Base-by-base conservation (phyloP, 2,797 vertebrate species). In the Schizothorax lantsangensis region DNA sequence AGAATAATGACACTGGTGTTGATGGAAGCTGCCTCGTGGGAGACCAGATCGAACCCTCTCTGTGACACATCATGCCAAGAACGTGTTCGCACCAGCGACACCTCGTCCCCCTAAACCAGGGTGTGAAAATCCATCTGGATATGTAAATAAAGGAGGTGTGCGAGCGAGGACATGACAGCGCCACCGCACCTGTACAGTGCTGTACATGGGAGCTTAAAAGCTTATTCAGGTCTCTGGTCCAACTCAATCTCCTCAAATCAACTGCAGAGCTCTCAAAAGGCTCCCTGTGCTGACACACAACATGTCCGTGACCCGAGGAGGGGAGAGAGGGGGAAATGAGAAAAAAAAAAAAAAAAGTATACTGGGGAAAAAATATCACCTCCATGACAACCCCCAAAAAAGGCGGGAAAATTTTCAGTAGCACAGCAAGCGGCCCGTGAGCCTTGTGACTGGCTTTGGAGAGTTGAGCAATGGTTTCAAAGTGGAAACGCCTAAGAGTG, bases 201-300 rank as follows among this genome's bases (percentile, higher is more conserved):
- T 77, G 86, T 91, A 94, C 91, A 93, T 30, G 54, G 86, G 84
- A 88, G 92, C 90, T 95, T 95, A 95, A 95, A 94, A 95, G 95
- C 94, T 89, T 94, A 92, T 95, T 93, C 92, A 74, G 86, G 92
- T 94, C 88, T 87, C 82, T 62, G 9, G 81, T 92, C 82, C 75
- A 57, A 71, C 84, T 83, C 68, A 84, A 72, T 89, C 79, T 81
- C 89, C 87, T 84, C 79, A 84, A 87, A 84, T 71, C 36, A 88
- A 83, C 81, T 88, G 83, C 77, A 14, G 19, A n/a, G 66, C 57
- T 90, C 88, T 90, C 88, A 75, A 69, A 79, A 86, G 52, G 87
- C 83, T 77, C 38, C 30, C 72, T 83, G 84, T 71, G 81, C 73
- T 83, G 84, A 89, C 79, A 80, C 62, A 62, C 71, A 19, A 57